phyloP scores from a whole-genome alignment of 2,113 vertebrate species.

The Ia io region DNA sequence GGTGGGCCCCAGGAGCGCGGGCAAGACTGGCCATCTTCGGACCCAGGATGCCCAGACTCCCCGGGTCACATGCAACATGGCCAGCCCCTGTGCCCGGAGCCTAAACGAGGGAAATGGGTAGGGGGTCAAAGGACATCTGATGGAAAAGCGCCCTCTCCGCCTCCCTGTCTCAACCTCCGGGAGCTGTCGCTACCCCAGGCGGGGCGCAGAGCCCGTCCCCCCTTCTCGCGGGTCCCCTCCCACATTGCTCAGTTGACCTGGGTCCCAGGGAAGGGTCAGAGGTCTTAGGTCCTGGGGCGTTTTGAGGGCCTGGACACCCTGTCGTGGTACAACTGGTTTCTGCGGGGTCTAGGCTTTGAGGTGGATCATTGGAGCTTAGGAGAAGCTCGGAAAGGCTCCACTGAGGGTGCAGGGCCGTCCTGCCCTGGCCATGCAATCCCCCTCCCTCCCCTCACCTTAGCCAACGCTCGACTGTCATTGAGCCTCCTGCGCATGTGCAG shows the following conservation, averaged over 20 bases:
- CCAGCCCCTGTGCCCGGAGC: conserved; percentile 44
- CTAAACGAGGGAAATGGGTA: conserved; percentile 43
- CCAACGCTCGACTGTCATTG: conserved; percentile 70
- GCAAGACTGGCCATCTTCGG: conserved; percentile 36
- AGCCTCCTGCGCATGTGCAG: conserved; percentile 71
- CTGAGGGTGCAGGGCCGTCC: conserved; percentile 21
- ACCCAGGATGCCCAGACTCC: conserved; percentile 54
- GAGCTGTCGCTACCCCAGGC: not conserved
- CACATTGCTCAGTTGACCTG: not conserved
- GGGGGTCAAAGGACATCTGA: not conserved
- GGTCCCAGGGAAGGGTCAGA: not conserved
- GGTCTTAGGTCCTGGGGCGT: not conserved
- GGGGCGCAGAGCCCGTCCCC: not conserved
- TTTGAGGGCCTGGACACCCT: not conserved
- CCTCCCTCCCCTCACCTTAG: conserved; percentile 77
- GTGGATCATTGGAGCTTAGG: not conserved
- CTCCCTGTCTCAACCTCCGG: not conserved
- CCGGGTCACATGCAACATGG: conserved; percentile 70
- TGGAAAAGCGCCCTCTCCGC: not conserved
- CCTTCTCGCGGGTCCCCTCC: not conserved
- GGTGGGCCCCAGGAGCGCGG: conserved; percentile 51
- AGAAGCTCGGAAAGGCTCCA: not conserved
- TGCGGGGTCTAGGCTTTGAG: not conserved
- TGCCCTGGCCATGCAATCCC: conserved; percentile 54
- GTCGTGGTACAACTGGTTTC: not conserved